A percentile compares a stretch with the other conserved stretches of the same genome.
phyloP scores from a whole-genome alignment of 2,888 invertebrate species.

The Drosophila falleni region DNA sequence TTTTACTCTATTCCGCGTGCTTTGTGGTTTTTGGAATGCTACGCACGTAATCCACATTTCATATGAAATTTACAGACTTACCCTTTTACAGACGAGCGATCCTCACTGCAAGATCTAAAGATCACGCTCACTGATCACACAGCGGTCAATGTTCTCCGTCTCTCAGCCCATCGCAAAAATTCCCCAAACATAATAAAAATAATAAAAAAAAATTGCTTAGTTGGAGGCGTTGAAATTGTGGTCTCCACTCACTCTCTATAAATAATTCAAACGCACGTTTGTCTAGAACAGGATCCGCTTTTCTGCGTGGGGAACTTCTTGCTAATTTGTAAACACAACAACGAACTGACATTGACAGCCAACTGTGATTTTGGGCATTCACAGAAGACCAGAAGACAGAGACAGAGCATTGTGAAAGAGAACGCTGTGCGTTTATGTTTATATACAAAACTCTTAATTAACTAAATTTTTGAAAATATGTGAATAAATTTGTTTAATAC shows the following conservation, averaged over 20 bases:
- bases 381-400: slow-evolving; percentile 32
- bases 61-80: slow-evolving; percentile 63
- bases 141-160: slow-evolving; percentile 51
- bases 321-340: slow-evolving; percentile 73
- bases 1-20: slow-evolving; percentile 28
- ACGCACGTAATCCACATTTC: slow-evolving; percentile 71
- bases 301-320: slow-evolving; percentile 27
- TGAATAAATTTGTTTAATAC: no score
- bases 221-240: slow-evolving; percentile 6
- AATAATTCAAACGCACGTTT: slow-evolving; percentile 66
- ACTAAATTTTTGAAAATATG: neutral
- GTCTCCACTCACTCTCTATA: slow-evolving; percentile 62
- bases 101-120: slow-evolving; percentile 57
- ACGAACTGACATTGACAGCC: slow-evolving; percentile 52
- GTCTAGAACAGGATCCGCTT: slow-evolving; percentile 69
- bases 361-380: slow-evolving; percentile 61
- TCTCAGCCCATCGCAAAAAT: slow-evolving; percentile 32
- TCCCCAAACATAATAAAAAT: slow-evolving; percentile 61
- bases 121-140: slow-evolving; percentile 25
- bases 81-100: slow-evolving; percentile 29
- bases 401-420: slow-evolving; percentile 24
- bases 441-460: neutral
- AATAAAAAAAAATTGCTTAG: slow-evolving; percentile 31
- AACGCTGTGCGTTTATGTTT: slow-evolving; percentile 7
- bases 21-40: slow-evolving; percentile 57